phyloP scores from a whole-genome alignment of 2,797 vertebrate species.

The Takifugu rubripes region DNA sequence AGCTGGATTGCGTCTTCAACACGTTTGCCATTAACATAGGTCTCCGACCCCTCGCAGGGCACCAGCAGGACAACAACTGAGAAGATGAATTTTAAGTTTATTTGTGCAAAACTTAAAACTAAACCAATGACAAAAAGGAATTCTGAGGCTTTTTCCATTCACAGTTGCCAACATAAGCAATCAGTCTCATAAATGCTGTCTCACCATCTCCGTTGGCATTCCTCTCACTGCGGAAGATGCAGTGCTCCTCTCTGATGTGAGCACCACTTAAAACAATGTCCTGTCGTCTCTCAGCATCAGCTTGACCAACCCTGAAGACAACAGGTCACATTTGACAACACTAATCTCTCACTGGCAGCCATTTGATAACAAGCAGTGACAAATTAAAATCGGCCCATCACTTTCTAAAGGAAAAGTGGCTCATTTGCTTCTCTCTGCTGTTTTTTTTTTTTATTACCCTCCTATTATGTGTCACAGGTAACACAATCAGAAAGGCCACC shows the following conservation, averaged over 20 bases:
- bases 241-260: constrained; percentile 97
- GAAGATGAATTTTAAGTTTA: background rate
- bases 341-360: constrained; percentile 11
- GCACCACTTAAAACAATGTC: constrained; percentile 97
- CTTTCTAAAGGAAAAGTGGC: constrained; percentile 11
- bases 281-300: constrained; percentile 91
- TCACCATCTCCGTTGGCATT: constrained; percentile 88
- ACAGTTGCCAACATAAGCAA: background rate
- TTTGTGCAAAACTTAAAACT: background rate
- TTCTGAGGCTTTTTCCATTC: background rate
- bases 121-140: background rate
- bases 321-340: too few species aligned
- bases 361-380: constrained; percentile 18
- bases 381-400: constrained; percentile 14
- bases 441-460: constrained; percentile 3
- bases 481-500: background rate
- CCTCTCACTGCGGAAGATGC: constrained; percentile 92
- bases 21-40: constrained; percentile 96
- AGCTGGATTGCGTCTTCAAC: constrained; percentile 89
- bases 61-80: constrained; percentile 92
- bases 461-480: too few species aligned
- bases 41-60: constrained; percentile 94
- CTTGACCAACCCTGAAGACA: constrained; percentile 88
- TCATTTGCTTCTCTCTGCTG: constrained; percentile 10
- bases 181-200: constrained; percentile 22